These are phyloP conservation scores for Styela clava DNA, from an alignment of 23 tunicate genomes.

Conservation along the genomic window DNA sequence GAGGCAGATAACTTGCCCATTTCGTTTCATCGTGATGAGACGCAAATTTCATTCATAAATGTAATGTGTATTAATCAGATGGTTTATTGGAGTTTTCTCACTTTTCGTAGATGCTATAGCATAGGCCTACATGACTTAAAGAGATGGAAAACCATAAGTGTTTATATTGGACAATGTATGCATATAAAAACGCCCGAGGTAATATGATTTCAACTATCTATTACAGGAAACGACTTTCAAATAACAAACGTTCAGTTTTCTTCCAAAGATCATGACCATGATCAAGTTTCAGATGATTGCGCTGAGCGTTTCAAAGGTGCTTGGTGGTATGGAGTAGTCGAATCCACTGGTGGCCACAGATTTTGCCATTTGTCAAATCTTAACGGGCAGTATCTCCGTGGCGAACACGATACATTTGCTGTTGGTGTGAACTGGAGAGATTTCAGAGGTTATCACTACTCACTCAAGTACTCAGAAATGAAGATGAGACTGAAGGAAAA, in stretches of 20 bases:
- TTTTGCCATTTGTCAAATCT: neutral
- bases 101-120: too few relatives aligned
- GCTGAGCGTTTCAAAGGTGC: constrained; percentile 8
- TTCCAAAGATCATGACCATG: constrained; percentile 20
- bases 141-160: too few relatives aligned
- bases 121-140: too few relatives aligned
- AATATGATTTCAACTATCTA: neutral
- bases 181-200: too few relatives aligned
- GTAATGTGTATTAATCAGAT: too few relatives aligned
- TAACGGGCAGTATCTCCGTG: constrained; percentile 8
- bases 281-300: neutral
- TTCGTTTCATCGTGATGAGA: too few relatives aligned
- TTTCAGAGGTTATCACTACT: constrained; percentile 9
- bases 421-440: constrained; percentile 7
- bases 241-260: constrained; percentile 7
- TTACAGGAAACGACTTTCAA: constrained; percentile 10
- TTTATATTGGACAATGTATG: too few relatives aligned
- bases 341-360: neutral
- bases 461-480: constrained; percentile 15
- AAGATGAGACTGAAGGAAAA: constrained; percentile 3
- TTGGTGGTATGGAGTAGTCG: neutral
- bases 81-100: too few relatives aligned
- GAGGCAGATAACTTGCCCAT: too few relatives aligned
- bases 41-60: too few relatives aligned
- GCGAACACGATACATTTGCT: neutral